Conservation (phyloP, 2,113 vertebrate genomes). For the Hippopotamus amphibius region DNA sequence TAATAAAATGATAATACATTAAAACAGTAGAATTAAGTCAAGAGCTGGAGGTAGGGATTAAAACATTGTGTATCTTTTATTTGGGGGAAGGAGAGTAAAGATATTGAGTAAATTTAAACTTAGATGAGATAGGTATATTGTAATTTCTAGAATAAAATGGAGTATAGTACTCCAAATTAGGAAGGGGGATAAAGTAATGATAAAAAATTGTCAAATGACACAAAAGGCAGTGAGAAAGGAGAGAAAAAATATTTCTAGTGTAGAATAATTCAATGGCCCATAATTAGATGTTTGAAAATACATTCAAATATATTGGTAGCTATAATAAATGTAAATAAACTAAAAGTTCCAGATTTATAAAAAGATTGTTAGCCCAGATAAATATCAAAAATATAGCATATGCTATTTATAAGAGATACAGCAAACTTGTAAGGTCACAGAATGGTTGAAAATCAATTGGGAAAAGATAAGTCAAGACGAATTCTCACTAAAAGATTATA, state of each 20-base stretch:
- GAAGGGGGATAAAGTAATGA: not conserved
- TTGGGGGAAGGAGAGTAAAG: not conserved
- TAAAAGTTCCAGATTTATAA: not conserved
- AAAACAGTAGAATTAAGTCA: not conserved
- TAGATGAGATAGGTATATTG: not conserved
- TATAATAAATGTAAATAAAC: not conserved
- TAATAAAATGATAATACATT: not conserved
- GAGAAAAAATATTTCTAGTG: not conserved
- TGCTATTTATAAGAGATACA: not conserved
- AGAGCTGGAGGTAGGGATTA: not conserved
- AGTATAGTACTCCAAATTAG: not conserved
- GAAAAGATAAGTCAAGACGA: not conserved
- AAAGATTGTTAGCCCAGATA: not conserved
- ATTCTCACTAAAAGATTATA: not conserved
- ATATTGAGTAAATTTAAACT: not conserved
- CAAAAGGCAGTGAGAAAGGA: not conserved
- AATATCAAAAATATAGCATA: not conserved
- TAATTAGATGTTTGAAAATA: not conserved
- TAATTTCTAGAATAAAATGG: not conserved
- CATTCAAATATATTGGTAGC: not conserved
- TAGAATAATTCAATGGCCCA: not conserved
- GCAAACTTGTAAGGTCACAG: not conserved
- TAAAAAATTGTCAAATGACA: not conserved
- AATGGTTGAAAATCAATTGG: not conserved
- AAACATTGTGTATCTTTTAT: not conserved